Percentiles rank a stretch among this genome's conserved stretches.
These are phyloP conservation scores for Lordiphosa andalusiaca DNA, from an alignment of 2,888 invertebrate species.

Conservation along the genomic window DNA sequence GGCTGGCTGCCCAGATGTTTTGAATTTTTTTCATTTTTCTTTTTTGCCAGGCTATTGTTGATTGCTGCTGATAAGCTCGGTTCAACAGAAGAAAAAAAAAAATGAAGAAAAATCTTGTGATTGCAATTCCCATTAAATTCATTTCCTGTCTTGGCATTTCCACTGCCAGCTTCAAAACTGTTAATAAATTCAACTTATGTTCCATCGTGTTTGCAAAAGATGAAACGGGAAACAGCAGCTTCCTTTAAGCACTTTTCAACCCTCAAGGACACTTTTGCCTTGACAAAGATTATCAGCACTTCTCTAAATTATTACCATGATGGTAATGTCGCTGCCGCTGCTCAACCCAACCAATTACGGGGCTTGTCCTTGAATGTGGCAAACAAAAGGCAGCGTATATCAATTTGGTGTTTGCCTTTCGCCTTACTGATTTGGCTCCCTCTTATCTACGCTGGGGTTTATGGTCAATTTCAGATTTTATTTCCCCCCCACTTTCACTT, in stretches of 20 bases:
- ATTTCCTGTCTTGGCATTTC: too few species aligned
- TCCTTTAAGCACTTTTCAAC: constrained; percentile 28
- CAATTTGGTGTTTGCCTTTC: constrained; percentile 58
- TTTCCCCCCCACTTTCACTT: constrained; percentile 21
- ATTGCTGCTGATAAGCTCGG: too few species aligned
- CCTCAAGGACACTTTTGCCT: constrained; percentile 41
- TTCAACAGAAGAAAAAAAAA: too few species aligned
- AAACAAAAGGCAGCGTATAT: constrained; percentile 40
- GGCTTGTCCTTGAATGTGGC: constrained; percentile 30
- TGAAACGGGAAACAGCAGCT: constrained; percentile 22
- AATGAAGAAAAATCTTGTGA: too few species aligned
- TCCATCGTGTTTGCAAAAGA: background rate
- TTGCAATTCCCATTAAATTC: too few species aligned
- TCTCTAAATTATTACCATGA: constrained; percentile 52
- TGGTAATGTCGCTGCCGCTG: constrained; percentile 22
- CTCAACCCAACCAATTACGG: constrained; percentile 40
- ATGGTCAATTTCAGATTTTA: constrained; percentile 56
- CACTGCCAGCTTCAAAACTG: too few species aligned
- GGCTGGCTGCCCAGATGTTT: too few species aligned
- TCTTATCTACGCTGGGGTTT: constrained; percentile 38
- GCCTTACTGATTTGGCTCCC: background rate
- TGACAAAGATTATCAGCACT: constrained; percentile 53
- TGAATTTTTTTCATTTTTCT: too few species aligned
- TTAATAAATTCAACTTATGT: too few species aligned
- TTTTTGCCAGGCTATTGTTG: too few species aligned